These are phyloP conservation scores for Chydorus sphaericus DNA, from an alignment of 2,888 invertebrate genomes.

Conservation along the genomic window DNA sequence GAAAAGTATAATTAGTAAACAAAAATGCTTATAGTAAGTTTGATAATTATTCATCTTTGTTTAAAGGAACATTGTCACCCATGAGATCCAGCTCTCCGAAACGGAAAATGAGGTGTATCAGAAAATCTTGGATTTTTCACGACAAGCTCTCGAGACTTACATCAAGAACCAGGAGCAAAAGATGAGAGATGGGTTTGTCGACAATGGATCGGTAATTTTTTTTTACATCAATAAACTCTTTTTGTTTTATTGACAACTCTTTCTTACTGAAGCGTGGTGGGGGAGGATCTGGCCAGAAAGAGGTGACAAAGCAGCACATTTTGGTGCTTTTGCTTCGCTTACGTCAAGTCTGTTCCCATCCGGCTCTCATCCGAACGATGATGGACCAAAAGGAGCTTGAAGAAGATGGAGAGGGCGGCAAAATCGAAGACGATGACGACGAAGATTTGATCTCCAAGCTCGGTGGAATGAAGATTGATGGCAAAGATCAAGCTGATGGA, in stretches of 20 bases:
- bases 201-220: background rate
- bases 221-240: background rate
- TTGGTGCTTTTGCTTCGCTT: constrained; percentile 67
- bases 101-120: constrained; percentile 66
- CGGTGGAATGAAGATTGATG: constrained; percentile 29
- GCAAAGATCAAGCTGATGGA: constrained; percentile 29
- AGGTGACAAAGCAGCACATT: constrained; percentile 42
- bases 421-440: constrained; percentile 1
- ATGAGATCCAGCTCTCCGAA: constrained; percentile 44
- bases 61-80: background rate
- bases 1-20: background rate
- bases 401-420: constrained; percentile 28
- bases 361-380: constrained; percentile 56
- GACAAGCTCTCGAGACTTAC: constrained; percentile 28
- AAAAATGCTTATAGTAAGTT: background rate
- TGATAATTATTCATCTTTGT: background rate
- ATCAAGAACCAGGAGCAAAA: constrained; percentile 26
- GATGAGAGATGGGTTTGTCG: background rate
- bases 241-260: background rate
- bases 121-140: constrained; percentile 37
- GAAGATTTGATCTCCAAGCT: constrained; percentile 6
- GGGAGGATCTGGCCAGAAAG: too few species aligned
- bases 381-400: constrained; percentile 1
- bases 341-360: constrained; percentile 80
- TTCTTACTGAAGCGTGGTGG: too few species aligned